Evolutionary conservation across 2,888 invertebrate genomes (phyloP), one percentile per base, ranked within the genome.

Genomic region (Pheosia tremula): DNA sequence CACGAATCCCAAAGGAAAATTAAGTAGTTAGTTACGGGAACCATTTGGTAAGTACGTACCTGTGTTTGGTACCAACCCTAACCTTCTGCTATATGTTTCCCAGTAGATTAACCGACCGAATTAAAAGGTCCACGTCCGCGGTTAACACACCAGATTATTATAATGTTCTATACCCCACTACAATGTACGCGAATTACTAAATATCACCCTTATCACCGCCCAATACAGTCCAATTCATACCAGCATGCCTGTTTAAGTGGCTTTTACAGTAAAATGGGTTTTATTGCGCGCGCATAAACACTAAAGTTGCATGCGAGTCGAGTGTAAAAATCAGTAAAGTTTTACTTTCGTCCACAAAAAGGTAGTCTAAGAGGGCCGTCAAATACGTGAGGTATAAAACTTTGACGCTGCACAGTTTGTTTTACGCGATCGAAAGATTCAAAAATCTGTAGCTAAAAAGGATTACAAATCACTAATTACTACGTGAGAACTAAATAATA

Each of bases 341-440:
- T 74, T 74, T 74, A 75, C 66, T 74, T 72, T 67, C 69, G 59
- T 61, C 65, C 74, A 68, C 72, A 67, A 76, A 76, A 69, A 76
- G 66, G 72, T 65, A 65, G 66, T 66, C 53, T 56, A 50, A 68
- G 68, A 60, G 64, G 62, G 61, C 52, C 61, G 59, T 57, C 66
- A 59, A 68, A 72, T 76, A 74, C 75, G 75, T 76, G 71, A 72
- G 64, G 60, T 60, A 65, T 75, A 65, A 74, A 72, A 75, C 63
- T 67, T 63, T 55, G 49, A 56, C 63, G 56, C 13, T 47, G 56
- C 45, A 3, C 55, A 10, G 13, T 55, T 47, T 47, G 47, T 47
- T 47, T 47, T 47, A 47, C 9, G 47, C 47, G 47, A 11, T 9
- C 47, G 41, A 47, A 47, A 47, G 1, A 47, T 47, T 7, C n/a